These are phyloP conservation scores for Eupithecia subumbrata DNA, from an alignment of 2,888 invertebrate genomes.

Conservation along the genomic window DNA sequence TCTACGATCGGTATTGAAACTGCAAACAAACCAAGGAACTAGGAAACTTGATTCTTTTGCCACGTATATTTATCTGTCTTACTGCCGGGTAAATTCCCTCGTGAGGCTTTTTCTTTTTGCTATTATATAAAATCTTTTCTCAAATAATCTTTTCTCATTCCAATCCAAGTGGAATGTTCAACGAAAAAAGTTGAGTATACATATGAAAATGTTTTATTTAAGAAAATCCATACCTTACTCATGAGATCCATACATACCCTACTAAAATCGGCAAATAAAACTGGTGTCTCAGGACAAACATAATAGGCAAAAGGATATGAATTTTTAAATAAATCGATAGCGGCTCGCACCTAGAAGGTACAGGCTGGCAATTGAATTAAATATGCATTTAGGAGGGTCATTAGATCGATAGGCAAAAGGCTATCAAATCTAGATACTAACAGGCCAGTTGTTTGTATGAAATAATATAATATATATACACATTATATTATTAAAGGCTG, in stretches of 20 bases:
- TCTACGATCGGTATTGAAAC: conserved; percentile 1
- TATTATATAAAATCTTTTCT: too few species aligned
- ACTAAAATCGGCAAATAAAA: neutral
- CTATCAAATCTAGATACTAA: neutral
- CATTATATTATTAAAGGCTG: too few species aligned
- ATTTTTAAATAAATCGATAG: conserved; percentile 11
- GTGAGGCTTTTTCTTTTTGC: neutral
- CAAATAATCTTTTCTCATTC: neutral
- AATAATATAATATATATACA: too few species aligned
- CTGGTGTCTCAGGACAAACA: neutral
- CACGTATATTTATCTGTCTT: neutral
- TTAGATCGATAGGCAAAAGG: neutral
- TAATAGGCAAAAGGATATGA: conserved; percentile 4
- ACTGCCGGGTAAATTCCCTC: neutral
- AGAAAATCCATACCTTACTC: neutral
- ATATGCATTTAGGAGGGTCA: conserved; percentile 6
- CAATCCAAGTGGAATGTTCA: neutral
- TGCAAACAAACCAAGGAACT: neutral
- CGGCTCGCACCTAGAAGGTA: neutral
- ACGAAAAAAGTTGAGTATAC: neutral
- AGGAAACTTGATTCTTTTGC: neutral
- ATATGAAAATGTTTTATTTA: too few species aligned
- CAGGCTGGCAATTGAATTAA: conserved; percentile 1
- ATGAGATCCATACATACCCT: neutral
- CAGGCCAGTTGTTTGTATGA: neutral